phyloP scores from a whole-genome alignment of 2,113 vertebrate genomes.

The Puffinus mauretanicus region DNA sequence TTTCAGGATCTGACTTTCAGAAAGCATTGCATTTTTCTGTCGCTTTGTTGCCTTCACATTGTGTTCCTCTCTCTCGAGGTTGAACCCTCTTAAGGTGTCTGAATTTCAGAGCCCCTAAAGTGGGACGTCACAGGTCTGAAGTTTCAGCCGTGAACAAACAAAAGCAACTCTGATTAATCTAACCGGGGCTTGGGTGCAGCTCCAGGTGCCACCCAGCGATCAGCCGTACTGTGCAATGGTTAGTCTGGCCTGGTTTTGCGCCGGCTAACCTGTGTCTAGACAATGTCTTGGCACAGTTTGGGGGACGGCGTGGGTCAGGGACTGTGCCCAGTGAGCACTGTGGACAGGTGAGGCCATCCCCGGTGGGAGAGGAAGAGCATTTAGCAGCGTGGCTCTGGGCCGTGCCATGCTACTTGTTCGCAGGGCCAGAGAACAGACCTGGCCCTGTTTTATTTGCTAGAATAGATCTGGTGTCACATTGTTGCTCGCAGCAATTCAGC shows the following conservation, averaged over 20 bases:
- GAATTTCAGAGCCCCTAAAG: neutral
- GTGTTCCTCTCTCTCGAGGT: neutral
- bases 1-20: neutral
- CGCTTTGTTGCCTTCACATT: neutral
- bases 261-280: neutral
- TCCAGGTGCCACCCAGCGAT: neutral
- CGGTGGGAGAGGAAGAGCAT: neutral
- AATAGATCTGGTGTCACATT: neutral
- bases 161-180: neutral
- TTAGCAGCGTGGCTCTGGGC: neutral
- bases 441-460: neutral
- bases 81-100: neutral
- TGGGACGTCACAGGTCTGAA: neutral
- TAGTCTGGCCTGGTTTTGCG: neutral
- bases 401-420: rapidly evolving
- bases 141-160: neutral
- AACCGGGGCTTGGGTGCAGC: neutral
- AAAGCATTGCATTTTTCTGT: neutral
- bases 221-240: neutral
- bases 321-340: neutral
- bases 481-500: neutral
- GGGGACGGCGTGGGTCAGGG: neutral
- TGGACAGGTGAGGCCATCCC: neutral
- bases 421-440: neutral
- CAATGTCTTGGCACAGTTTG: neutral